Conservation (phyloP, 1,140 invertebrate species). For the Apis cerana region DNA sequence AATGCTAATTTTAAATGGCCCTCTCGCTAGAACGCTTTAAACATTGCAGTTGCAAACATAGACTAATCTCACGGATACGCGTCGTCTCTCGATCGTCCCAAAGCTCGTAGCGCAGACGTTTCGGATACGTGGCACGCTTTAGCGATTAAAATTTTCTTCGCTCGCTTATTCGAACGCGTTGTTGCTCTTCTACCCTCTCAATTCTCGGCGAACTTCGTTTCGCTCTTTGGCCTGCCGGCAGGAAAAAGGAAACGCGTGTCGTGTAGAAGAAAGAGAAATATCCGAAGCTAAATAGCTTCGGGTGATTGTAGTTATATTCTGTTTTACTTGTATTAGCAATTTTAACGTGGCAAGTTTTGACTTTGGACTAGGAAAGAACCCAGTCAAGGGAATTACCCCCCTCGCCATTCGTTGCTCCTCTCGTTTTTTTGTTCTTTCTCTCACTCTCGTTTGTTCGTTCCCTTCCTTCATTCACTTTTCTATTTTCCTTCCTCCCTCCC, state of each 20-base stretch:
- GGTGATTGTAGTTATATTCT: constrained; percentile 43
- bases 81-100: constrained; percentile 30
- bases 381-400: constrained; percentile 48
- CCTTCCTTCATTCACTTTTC: not conserved
- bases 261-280: not conserved
- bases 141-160: constrained; percentile 41
- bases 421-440: constrained; percentile 6
- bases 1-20: constrained; percentile 56
- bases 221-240: constrained; percentile 1
- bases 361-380: constrained; percentile 8
- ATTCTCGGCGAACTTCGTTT: constrained; percentile 5
- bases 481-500: constrained; percentile 2
- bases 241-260: constrained; percentile 19
- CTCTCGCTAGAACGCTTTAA: constrained; percentile 11
- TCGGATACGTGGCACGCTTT: constrained; percentile 23
- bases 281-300: constrained; percentile 36
- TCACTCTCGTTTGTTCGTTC: not conserved
- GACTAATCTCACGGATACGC: constrained; percentile 49
- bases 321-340: constrained; percentile 62
- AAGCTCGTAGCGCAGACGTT: not conserved
- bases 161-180: not conserved
- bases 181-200: not conserved
- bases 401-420: constrained; percentile 39
- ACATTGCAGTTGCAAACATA: constrained; percentile 31
- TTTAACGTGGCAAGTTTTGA: constrained; percentile 48